phyloP scores from a whole-genome alignment of 2,113 vertebrate species.

The Mystacornis crossleyi region DNA sequence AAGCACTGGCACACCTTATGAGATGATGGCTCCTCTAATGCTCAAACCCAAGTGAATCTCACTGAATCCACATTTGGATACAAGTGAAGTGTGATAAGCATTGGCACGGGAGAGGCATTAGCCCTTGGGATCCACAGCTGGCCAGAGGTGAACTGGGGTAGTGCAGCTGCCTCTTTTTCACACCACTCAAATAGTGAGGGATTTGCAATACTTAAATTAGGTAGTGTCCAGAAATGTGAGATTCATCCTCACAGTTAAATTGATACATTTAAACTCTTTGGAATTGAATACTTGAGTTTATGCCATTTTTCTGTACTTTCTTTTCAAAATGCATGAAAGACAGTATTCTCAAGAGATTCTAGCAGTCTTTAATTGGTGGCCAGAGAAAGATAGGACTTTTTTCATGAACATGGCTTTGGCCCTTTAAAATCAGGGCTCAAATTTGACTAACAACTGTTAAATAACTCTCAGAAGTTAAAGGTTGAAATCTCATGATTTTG shows the following conservation, averaged over 20 bases:
- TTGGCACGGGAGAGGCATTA: not conserved
- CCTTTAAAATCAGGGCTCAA: not conserved
- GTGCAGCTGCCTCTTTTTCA: not conserved
- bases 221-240: not conserved
- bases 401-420: not conserved
- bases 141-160: not conserved
- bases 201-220: not conserved
- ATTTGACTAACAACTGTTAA: not conserved
- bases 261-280: not conserved
- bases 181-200: not conserved
- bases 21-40: not conserved
- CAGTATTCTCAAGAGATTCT: not conserved
- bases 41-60: not conserved
- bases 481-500: not conserved
- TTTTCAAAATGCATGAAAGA: not conserved
- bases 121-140: not conserved
- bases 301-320: not conserved
- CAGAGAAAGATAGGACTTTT: not conserved
- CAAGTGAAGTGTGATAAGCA: not conserved
- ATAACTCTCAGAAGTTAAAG: not conserved
- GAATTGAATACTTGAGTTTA: not conserved
- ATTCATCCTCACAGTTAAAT: not conserved
- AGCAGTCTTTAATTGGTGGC: not conserved
- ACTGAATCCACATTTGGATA: not conserved
- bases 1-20: not conserved